These are phyloP conservation scores for Cantharis rufa DNA, from an alignment of 2,888 invertebrate genomes.

Conservation along the genomic window DNA sequence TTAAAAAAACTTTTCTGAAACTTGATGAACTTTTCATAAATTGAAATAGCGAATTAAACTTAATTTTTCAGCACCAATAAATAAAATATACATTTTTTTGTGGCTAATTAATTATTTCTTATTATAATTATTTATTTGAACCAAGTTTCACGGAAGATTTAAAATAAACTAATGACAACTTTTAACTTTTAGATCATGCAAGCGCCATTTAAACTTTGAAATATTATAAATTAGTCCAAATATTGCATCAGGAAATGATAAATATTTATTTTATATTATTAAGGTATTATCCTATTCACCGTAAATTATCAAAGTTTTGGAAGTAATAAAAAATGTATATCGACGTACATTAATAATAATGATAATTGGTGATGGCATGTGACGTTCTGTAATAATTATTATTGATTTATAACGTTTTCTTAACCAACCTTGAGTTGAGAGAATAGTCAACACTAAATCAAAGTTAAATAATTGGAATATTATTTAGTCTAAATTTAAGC, in stretches of 20 bases:
- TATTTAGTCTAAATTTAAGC: neutral
- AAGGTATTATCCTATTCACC: neutral
- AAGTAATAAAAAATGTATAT: neutral
- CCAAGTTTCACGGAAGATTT: neutral
- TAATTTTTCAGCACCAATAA: neutral
- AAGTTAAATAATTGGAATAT: neutral
- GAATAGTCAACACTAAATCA: neutral
- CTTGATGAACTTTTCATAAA: neutral
- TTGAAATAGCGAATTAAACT: neutral
- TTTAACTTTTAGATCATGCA: neutral
- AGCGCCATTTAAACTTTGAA: neutral
- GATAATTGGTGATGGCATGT: neutral
- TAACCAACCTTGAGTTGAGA: neutral
- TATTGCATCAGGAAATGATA: neutral
- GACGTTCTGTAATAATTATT: neutral
- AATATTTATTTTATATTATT: neutral
- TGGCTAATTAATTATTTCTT: neutral
- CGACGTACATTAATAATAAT: neutral
- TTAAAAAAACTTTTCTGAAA: neutral
- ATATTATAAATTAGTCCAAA: neutral
- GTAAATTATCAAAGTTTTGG: neutral
- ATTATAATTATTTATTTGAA: neutral
- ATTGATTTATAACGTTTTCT: neutral
- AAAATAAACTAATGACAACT: neutral
- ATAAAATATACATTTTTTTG: neutral